Base-by-base conservation (phyloP, 2,888 invertebrate genomes). In the Sipha maydis region DNA sequence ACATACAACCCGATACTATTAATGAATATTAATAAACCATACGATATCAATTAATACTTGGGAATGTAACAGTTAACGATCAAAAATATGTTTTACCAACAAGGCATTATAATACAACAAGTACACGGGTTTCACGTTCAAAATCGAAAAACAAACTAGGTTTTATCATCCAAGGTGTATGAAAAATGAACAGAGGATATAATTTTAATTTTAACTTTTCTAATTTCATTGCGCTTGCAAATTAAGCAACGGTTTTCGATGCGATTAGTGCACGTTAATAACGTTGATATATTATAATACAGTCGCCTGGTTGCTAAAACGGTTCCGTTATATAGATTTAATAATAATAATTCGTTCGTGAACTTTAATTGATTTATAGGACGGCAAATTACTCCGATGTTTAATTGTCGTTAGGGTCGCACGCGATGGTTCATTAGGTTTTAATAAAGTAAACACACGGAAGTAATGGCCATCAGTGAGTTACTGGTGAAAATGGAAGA, bases 371-470 rank as follows among this genome's bases (percentile, higher is more conserved):
- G 56, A 75, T 75, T 83, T 75, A 71, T 14, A 83, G 56, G 56
- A 61, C 83, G 56, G 38, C 7, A 11, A 75, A 75, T 83, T 56
- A 38, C 83, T 34, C n/a, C n/a, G 38, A 61, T 56, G 38, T 75
- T 75, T 75, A 61, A 75, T 61, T 75, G 56, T 38, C 83, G 71
- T 83, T 34, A 83, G 19, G 56, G 54, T 56, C 34, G 56, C 83
- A 38, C 75, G 38, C 75, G n/a, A 83, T 83, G 56, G 73, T 75
- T 83, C 75, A 83, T 83, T 83, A 56, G 75, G 75, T 83, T 83
- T 83, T 83, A 83, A 83, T 75, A 83, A 83, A 83, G 75, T 83
- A 75, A 83, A 75, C 56, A 83, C 34, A 83, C 83, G 73, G 75
- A 75, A 83, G 56, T 83, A 61, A 83, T 61, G 34, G 61, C 19